phyloP scores from a whole-genome alignment of 2,797 vertebrate species.

The Taeniopygia guttata region DNA sequence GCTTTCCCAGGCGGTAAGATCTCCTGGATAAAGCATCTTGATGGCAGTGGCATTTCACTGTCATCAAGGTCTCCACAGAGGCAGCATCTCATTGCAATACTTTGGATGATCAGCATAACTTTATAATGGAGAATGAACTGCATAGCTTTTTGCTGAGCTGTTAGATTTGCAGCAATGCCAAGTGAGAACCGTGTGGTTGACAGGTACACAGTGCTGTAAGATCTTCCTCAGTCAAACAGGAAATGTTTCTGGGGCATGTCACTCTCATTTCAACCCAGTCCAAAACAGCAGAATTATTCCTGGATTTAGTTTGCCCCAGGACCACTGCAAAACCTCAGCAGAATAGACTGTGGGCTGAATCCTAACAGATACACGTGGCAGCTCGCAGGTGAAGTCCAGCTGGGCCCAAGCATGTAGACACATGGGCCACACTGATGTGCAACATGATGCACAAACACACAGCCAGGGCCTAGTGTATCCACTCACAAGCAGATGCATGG shows the following conservation, averaged over 20 bases:
- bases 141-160: background rate
- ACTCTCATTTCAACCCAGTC: background rate
- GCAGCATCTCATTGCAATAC: background rate
- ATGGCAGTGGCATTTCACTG: background rate
- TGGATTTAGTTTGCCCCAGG: background rate
- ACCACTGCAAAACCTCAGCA: background rate
- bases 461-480: background rate
- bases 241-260: background rate
- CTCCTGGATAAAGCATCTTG: background rate
- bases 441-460: background rate
- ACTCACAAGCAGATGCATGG: background rate
- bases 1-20: background rate
- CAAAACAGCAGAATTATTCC: background rate
- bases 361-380: background rate
- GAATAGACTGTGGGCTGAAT: background rate
- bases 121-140: background rate
- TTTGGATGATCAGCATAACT: background rate
- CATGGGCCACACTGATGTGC: accelerated
- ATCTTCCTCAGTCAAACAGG: background rate
- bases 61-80: background rate
- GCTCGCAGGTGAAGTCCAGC: background rate
- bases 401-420: background rate
- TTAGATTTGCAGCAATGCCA: background rate
- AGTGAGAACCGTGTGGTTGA: background rate
- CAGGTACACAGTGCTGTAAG: background rate